These are phyloP conservation scores for Gallinago stenura DNA, from an alignment of 2,797 vertebrate species.

Conservation along the genomic window DNA sequence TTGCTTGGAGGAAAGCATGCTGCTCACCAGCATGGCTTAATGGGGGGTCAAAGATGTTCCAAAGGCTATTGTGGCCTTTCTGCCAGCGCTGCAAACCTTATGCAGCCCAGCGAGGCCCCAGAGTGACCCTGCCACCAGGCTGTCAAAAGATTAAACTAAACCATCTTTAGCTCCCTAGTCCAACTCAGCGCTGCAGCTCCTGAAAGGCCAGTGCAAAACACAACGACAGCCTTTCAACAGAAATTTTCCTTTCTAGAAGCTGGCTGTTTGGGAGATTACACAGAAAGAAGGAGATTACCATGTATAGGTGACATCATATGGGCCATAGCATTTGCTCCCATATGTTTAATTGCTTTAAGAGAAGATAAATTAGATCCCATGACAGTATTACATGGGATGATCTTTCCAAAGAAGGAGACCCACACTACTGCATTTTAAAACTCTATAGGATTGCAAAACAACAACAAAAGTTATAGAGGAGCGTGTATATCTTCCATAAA, in stretches of 20 bases:
- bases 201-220: neutral
- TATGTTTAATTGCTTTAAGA: neutral
- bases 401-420: neutral
- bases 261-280: neutral
- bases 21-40: neutral
- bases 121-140: neutral
- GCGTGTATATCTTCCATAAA: neutral
- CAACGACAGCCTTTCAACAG: neutral
- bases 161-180: neutral
- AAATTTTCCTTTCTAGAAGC: neutral
- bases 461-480: neutral
- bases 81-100: fast-evolving
- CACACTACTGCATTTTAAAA: neutral
- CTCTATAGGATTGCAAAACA: neutral
- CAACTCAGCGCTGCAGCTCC: fast-evolving
- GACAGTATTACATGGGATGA: neutral
- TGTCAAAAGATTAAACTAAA: neutral
- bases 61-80: neutral
- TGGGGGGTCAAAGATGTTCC: neutral
- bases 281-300: neutral
- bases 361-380: neutral
- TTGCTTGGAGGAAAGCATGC: neutral
- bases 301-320: neutral
- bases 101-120: neutral
- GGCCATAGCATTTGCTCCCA: neutral